Evolutionary conservation across 2,797 vertebrate species (phyloP), one percentile per base, ranked within the genome.

Genomic region (Gallinago stenura): DNA sequence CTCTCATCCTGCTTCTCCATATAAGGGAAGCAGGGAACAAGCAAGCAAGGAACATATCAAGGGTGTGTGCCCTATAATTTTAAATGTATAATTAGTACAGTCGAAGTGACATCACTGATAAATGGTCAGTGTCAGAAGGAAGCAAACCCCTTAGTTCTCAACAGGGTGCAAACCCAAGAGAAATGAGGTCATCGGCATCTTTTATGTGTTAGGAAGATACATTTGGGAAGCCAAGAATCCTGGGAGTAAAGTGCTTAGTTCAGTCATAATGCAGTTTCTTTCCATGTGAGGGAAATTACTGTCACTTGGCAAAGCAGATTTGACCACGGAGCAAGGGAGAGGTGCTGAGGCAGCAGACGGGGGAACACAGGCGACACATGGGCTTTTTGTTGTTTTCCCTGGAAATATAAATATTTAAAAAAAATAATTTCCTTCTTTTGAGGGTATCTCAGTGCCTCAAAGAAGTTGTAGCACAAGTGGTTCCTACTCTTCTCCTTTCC

Each of bases 201-300:
- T 82, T 26, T 57, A 22, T 35, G 41, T 35, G 48, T 87, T 84
- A 70, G 31, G 45, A 88, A 81, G 28, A 69, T 54, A 46, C 9
- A n/a, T 61, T 87, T 62, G 58, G 57, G 77, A 93, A 90, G 45
- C 60, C 18, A 25, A 90, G 51, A 69, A 81, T 41, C 62, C 73
- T 60, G n/a, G 43, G 37, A 80, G 8, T 71, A 84, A 90, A 89
- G 64, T 72, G 68, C 39, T 94, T 84, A 73, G 57, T 61, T 89
- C 75, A 62, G 81, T 87, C 61, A 75, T 87, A 83, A 87, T 19
- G 31, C 21, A 75, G n/a, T 68, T 90, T 83, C 25, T 65, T 90
- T 89, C 77, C 90, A 56, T 71, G 57, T 94, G 69, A 58, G 60
- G 26, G 54, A 83, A 94, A 78, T 92, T 77, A 45, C 75, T 50